A percentile compares a stretch with the other conserved stretches of the same genome.
Conservation (phyloP, 2,888 invertebrate genomes). For the Caenorhabditis sp. region DNA sequence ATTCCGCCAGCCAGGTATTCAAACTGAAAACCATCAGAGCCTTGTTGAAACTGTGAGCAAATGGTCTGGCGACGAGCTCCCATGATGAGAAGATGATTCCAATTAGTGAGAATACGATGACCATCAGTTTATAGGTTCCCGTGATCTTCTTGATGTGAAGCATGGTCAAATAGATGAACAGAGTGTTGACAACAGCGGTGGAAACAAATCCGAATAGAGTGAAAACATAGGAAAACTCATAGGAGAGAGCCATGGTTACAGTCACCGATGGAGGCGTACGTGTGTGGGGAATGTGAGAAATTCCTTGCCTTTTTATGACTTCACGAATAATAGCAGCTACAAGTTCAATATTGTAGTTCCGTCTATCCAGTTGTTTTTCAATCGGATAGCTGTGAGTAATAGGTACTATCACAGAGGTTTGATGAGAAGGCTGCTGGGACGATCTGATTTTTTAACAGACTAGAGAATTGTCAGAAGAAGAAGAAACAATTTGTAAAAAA, state of each 20-base stretch:
- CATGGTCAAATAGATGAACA: conserved; percentile 32
- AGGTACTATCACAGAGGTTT: too few species aligned
- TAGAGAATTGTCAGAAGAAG: too few species aligned
- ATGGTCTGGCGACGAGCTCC: conserved; percentile 29
- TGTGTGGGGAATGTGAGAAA: background rate
- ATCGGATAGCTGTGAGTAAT: conserved; percentile 9
- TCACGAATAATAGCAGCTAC: conserved; percentile 10
- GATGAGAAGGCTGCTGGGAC: too few species aligned
- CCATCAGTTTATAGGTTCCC: conserved; percentile 33
- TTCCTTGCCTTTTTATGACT: conserved; percentile 3
- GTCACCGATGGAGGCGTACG: background rate
- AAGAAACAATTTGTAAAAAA: too few species aligned
- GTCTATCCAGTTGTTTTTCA: conserved; percentile 14
- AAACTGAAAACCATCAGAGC: conserved; percentile 36
- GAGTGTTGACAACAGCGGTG: conserved; percentile 22
- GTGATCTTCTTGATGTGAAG: conserved; percentile 42
- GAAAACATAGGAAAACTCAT: conserved; percentile 28
- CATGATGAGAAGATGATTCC: conserved; percentile 30
- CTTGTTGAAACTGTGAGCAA: conserved; percentile 33
- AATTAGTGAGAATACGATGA: conserved; percentile 15
- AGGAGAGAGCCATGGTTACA: conserved; percentile 20
- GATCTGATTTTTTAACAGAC: too few species aligned
- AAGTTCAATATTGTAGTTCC: conserved; percentile 18
- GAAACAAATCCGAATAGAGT: conserved; percentile 35
- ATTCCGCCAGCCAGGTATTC: conserved; percentile 3